These are phyloP conservation scores for Phyto melanocephala DNA, from an alignment of 2,888 invertebrate species.

Conservation along the genomic window DNA sequence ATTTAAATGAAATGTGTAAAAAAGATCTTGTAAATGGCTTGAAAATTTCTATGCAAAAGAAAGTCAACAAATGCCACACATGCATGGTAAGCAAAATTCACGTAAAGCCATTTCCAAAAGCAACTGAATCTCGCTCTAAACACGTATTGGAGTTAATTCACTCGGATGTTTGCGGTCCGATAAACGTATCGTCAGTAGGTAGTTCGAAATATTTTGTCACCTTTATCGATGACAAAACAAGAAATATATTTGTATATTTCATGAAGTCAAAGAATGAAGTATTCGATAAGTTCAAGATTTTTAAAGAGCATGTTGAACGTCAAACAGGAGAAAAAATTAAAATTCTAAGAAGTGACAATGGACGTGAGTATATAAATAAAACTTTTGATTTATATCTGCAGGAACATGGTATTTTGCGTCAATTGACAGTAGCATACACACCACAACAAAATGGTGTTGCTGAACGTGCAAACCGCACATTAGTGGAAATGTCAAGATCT, in stretches of 20 bases:
- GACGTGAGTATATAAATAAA: slow-evolving; percentile 36
- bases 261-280: slow-evolving; percentile 40
- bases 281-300: slow-evolving; percentile 36
- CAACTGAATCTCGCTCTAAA: background rate
- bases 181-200: slow-evolving; percentile 19
- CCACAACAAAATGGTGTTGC: slow-evolving; percentile 67
- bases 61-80: background rate
- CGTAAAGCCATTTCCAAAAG: background rate
- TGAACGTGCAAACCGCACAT: slow-evolving; percentile 55
- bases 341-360: slow-evolving; percentile 43
- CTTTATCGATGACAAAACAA: slow-evolving; percentile 33
- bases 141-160: slow-evolving; percentile 29
- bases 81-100: background rate
- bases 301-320: slow-evolving; percentile 32
- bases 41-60: background rate
- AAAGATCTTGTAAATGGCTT: background rate
- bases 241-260: slow-evolving; percentile 29
- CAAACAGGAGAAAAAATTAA: slow-evolving; percentile 47
- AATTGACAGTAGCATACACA: slow-evolving; percentile 55
- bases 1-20: slow-evolving; percentile 1
- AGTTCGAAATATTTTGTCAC: slow-evolving; percentile 38
- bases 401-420: slow-evolving; percentile 49
- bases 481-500: slow-evolving; percentile 67
- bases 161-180: slow-evolving; percentile 53
- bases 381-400: slow-evolving; percentile 49